Evolutionary conservation across 2,888 invertebrate species (phyloP).

Genomic region (Aporophyla nigra): DNA sequence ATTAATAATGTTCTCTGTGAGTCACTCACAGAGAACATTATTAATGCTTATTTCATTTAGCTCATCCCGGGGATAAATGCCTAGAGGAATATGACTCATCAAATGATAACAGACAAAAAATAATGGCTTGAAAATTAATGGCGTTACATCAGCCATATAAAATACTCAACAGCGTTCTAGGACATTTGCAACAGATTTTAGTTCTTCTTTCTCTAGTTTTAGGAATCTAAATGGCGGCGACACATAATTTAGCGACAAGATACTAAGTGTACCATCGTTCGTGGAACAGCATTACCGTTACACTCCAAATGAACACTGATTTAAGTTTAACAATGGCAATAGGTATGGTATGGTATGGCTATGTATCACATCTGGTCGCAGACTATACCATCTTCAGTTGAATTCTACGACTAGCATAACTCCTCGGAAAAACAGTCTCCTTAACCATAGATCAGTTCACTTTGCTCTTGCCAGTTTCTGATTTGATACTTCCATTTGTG

Average conservation of each 20-base stretch:
- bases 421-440: slow-evolving; percentile 4
- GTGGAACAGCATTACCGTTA: background rate
- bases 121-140: background rate
- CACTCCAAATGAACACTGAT: background rate
- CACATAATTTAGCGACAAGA: background rate
- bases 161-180: background rate
- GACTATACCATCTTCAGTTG: background rate
- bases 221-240: background rate
- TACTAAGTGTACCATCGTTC: background rate
- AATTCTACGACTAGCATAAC: slow-evolving; percentile 26
- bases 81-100: background rate
- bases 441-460: slow-evolving; percentile 17
- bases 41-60: background rate
- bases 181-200: background rate
- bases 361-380: slow-evolving; percentile 22
- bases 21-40: slow-evolving; percentile 12
- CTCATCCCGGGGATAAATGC: no score
- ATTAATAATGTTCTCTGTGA: no score
- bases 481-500: slow-evolving; percentile 27
- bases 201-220: background rate
- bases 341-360: background rate
- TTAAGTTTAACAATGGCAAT: background rate
- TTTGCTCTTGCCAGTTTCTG: slow-evolving; percentile 37
- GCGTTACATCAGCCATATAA: background rate
- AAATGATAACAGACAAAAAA: background rate